Evolutionary conservation across 2,888 invertebrate species (phyloP), one percentile per base, ranked within the genome.

Genomic region (Oligia latruncula): DNA sequence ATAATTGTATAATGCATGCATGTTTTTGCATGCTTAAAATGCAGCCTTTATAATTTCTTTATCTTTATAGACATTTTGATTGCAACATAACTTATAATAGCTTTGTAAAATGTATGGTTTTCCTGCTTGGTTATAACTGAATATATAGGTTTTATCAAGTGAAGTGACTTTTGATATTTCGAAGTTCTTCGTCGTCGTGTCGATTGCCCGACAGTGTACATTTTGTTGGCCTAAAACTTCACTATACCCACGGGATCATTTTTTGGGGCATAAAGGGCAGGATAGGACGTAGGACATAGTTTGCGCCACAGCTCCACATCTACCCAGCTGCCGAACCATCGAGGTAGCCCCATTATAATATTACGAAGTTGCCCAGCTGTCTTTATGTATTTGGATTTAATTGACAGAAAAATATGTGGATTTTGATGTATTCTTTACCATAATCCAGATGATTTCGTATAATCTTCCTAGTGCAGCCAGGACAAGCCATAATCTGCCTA

Each of bases 11-110:
- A 52, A 64, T 79, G 17, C 46, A 46, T 46, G 46, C 46, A 46
- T 46, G 9, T 46, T 11, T 11, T 46, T 46, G 52, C 66, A 58
- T 40, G 15, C 58, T 60, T 74, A 49, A 75, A 84, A 79, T 75
- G 66, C 62, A 75, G 66, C 40, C 66, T 73, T 62, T 60, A 46
- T 75, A 64, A 60, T 71, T 40, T 52, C 72, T 87, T 29, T 87
- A 80, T 87, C 75, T 76, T 78, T 84, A n/a, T 66, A 43, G 3
- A 52, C 66, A 77, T 65, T 77, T 65, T 29, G 23, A 29, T 80
- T 52, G 65, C 29, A 52, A 60, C 35, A 60, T 62, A 67, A 52
- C 15, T 46, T 35, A 40, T 60, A n/a, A 66, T 52, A 8, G 23
- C 52, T 15, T 1, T 6, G 29, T 78, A 40, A 77, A 29, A 43